Conservation (phyloP, 2,888 invertebrate species). For the Eurois occulta region DNA sequence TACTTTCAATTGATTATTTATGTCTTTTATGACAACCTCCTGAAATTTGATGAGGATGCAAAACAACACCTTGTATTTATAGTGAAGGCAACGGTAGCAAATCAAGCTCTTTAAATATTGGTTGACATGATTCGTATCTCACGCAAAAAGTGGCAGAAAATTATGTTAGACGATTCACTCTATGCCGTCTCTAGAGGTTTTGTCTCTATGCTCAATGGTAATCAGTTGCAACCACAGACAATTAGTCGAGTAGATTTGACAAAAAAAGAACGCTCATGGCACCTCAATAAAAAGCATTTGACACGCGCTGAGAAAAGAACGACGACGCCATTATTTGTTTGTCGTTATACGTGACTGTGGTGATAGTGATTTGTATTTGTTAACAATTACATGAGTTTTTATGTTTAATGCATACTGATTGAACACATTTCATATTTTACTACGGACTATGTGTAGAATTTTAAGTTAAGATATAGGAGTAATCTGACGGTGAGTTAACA, state of each 20-base stretch:
- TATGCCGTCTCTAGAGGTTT: neutral
- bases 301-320: constrained; percentile 39
- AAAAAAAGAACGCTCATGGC: neutral
- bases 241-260: constrained; percentile 3
- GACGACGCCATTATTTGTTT: constrained; percentile 64
- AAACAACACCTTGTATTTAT: no score
- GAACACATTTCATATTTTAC: neutral
- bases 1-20: no score
- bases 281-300: constrained; percentile 31
- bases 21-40: no score
- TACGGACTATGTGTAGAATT: constrained; percentile 57
- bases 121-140: no score
- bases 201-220: neutral
- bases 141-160: no score
- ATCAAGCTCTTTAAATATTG: no score
- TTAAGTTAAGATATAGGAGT: constrained; percentile 29
- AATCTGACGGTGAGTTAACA: constrained; percentile 71
- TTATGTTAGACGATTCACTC: no score
- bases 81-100: no score
- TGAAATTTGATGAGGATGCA: no score
- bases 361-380: neutral
- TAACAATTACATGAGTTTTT: constrained; percentile 3
- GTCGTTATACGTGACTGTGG: constrained; percentile 25
- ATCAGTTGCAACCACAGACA: constrained; percentile 2
- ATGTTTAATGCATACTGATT: constrained; percentile 23